Percentiles rank a stretch among this genome's conserved stretches.
Conservation (phyloP, 2,888 invertebrate genomes). For the Steinernema scapterisci region DNA sequence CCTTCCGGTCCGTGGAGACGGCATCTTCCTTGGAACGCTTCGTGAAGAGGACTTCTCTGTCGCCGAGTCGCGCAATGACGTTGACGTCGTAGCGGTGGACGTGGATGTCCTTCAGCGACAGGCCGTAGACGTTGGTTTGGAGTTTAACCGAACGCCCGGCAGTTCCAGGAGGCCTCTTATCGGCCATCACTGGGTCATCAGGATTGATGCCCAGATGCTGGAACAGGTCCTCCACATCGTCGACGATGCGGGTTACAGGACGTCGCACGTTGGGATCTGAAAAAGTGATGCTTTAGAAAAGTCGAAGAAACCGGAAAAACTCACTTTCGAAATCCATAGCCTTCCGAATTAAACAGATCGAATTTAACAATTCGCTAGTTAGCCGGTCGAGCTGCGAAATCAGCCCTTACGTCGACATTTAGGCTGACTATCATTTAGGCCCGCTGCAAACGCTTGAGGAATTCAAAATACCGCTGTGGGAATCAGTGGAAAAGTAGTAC, state of each 20-base stretch:
- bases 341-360: no score
- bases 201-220: background rate
- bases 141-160: slow-evolving; percentile 32
- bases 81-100: slow-evolving; percentile 33
- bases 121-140: slow-evolving; percentile 41
- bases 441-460: no score
- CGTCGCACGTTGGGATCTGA: background rate
- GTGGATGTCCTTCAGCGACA: slow-evolving; percentile 33
- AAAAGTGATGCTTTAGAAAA: no score
- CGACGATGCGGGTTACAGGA: slow-evolving; percentile 20
- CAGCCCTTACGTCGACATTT: no score
- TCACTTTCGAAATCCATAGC: no score
- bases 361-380: no score
- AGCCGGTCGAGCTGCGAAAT: no score
- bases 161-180: slow-evolving; percentile 17
- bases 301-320: no score
- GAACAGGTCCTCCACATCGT: slow-evolving; percentile 31
- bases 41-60: slow-evolving; percentile 16
- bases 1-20: slow-evolving; percentile 19
- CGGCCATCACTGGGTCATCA: slow-evolving; percentile 1
- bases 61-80: slow-evolving; percentile 4
- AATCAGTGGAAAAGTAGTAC: no score
- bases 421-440: no score
- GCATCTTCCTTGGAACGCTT: slow-evolving; percentile 21
- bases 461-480: no score